Evolutionary conservation across 1,140 invertebrate genomes (phyloP).

Genomic region (Olivierus martensii): DNA sequence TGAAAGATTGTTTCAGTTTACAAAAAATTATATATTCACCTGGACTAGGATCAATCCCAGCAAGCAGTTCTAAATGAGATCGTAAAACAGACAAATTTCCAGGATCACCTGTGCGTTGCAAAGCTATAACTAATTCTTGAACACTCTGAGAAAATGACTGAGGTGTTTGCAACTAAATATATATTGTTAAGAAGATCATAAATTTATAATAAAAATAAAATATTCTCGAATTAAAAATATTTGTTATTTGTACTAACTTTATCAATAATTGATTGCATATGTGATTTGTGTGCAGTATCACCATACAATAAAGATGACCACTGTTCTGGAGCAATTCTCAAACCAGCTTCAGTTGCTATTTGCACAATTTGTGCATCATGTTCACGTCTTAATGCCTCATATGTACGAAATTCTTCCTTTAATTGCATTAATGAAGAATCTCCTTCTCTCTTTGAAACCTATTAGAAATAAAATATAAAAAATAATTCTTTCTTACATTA

Average conservation of each 20-base stretch:
- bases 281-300: slow-evolving; percentile 86
- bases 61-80: slow-evolving; percentile 67
- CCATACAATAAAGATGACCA: slow-evolving; percentile 96
- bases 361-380: slow-evolving; percentile 98
- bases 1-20: neutral
- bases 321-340: slow-evolving; percentile 93
- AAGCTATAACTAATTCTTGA: slow-evolving; percentile 78
- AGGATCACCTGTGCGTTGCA: slow-evolving; percentile 82
- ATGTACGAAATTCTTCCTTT: slow-evolving; percentile 93
- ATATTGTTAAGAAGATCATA: slow-evolving; percentile 29
- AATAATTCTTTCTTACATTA: no score
- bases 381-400: slow-evolving; percentile 80
- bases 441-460: slow-evolving; percentile 89
- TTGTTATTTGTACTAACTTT: slow-evolving; percentile 26
- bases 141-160: slow-evolving; percentile 72
- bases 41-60: slow-evolving; percentile 63
- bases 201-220: neutral
- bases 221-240: neutral
- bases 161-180: slow-evolving; percentile 69
- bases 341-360: slow-evolving; percentile 92
- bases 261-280: slow-evolving; percentile 96
- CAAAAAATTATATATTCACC: slow-evolving; percentile 30
- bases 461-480: neutral
- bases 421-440: slow-evolving; percentile 98
- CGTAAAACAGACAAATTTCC: slow-evolving; percentile 50